Evolutionary conservation across 2,888 invertebrate species (phyloP), one percentile per base, ranked within the genome.

Genomic region (Rhodophaea formosa): DNA sequence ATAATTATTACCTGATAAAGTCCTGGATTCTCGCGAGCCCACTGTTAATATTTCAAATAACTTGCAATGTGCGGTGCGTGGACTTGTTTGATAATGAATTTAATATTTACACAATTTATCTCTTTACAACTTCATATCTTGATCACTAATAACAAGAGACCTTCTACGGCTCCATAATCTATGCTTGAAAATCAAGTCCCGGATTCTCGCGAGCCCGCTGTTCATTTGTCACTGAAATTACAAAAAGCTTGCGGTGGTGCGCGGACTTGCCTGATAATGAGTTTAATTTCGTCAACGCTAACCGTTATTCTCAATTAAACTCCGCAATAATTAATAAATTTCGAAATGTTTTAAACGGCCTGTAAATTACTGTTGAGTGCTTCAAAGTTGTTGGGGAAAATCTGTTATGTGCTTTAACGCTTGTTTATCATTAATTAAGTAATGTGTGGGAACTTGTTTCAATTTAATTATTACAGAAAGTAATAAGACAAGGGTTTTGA

Each of bases 11-110:
- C n/a, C n/a, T n/a, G n/a, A 81, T 75, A 77, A 78, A 74, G 76
- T 76, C 64, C 63, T 63, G 63, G 65, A 67, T 64, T 66, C 63
- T 64, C 63, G 71, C 70, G 67, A 60, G 66, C 66, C 64, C 69
- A 75, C 71, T 84, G 84, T 87, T 86, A 84, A 87, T 87, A 82
- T 83, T 83, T 84, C 86, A 87, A 88, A 88, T 87, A 85, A 86
- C 84, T 76, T 77, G 82, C 70, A 82, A n/a, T n/a, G n/a, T n/a
- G 82, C 12, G 39, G 65, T 60, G 51, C 53, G 42, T 8, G 47
- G 23, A 39, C 47, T 56, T 63, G 66, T 68, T 69, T 72, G 64
- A 66, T 81, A 80, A 83, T 79, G 81, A 86, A 80, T 84, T 84
- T 81, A 84, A 86, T 84, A n/a, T n/a, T n/a, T n/a, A 3, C 23